phyloP scores from a whole-genome alignment of 2,113 vertebrate species.

The Cyprinodon variegatus region DNA sequence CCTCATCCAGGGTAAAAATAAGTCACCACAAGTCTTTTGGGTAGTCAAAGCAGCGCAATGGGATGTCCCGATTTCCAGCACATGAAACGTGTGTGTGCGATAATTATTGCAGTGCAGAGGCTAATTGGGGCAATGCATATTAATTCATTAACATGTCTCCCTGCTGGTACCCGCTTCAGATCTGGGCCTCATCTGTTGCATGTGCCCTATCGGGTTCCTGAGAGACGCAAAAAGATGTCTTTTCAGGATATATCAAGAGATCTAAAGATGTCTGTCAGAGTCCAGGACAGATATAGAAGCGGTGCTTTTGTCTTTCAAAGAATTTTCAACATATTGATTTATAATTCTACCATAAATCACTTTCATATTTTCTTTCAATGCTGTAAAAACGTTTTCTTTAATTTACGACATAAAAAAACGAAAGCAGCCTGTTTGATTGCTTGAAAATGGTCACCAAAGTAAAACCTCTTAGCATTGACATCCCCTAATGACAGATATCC shows the following conservation, averaged over 20 bases:
- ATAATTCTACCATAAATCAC: background rate
- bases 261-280: slow-evolving; percentile 32
- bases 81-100: slow-evolving; percentile 50
- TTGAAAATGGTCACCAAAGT: slow-evolving; percentile 36
- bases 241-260: slow-evolving; percentile 60
- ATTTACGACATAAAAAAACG: background rate
- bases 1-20: slow-evolving; percentile 79
- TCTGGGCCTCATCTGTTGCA: slow-evolving; percentile 71
- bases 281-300: slow-evolving; percentile 32
- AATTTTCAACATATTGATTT: slow-evolving; percentile 11
- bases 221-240: slow-evolving; percentile 55
- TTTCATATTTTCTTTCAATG: background rate
- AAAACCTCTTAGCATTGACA: slow-evolving; percentile 63
- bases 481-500: slow-evolving; percentile 38
- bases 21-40: slow-evolving; percentile 73
- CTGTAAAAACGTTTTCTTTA: background rate
- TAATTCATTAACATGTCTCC: slow-evolving; percentile 81
- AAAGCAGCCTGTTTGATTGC: background rate
- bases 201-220: slow-evolving; percentile 61
- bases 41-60: slow-evolving; percentile 56
- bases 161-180: slow-evolving; percentile 73
- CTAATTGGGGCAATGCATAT: slow-evolving; percentile 82
- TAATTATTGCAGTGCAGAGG: slow-evolving; percentile 77
- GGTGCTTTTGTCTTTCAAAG: slow-evolving; percentile 10
- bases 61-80: slow-evolving; percentile 72